Evolutionary conservation across 2,113 vertebrate genomes (phyloP), one percentile per base, ranked within the genome.

Genomic region (Pachyramphus minor): DNA sequence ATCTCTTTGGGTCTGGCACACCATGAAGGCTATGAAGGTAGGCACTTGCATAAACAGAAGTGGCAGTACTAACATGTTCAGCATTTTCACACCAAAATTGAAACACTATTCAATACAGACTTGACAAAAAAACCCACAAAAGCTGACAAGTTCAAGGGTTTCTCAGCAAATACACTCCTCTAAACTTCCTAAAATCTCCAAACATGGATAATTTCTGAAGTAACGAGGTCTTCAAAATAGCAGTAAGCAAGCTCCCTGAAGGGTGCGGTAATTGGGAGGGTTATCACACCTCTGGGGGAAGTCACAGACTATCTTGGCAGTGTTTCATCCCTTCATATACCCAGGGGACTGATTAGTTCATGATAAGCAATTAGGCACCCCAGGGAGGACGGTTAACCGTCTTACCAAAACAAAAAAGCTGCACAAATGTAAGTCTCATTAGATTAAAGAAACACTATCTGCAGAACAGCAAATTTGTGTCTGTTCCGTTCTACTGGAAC

Each of bases 351-450:
- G 97, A 96, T 93, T 87, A 96, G 95, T 64, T 95, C 93, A 89
- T 31, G 71, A 95, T 95, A 90, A 96, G 93, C 93, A 95, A 95
- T 95, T 89, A 88, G 68, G 79, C 89, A 95, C 89, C 88, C 91
- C 33, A 52, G 94, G 94, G 95, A 90, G 75, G 81, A 91, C 94
- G 68, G 88, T 83, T 91, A 95, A 95, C 89, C 15, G 19, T 85
- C 87, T 87, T 95, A 97, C 74, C 80, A 64, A 95, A 97, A 97
- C 83, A 84, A 92, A 96, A 96, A 93, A 89, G 75, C 94, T 82
- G 79, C 96, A 86, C 92, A 95, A 97, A 89, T 80, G 8, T 81
- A 95, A 96, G 83, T 91, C 86, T 87, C 92, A 71, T 62, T 84
- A 85, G 94, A 97, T 92, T 96, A 96, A 85, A 89, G 90, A 89